Base-by-base conservation (phyloP, 2,797 vertebrate genomes). In the Gephyroberyx darwinii region DNA sequence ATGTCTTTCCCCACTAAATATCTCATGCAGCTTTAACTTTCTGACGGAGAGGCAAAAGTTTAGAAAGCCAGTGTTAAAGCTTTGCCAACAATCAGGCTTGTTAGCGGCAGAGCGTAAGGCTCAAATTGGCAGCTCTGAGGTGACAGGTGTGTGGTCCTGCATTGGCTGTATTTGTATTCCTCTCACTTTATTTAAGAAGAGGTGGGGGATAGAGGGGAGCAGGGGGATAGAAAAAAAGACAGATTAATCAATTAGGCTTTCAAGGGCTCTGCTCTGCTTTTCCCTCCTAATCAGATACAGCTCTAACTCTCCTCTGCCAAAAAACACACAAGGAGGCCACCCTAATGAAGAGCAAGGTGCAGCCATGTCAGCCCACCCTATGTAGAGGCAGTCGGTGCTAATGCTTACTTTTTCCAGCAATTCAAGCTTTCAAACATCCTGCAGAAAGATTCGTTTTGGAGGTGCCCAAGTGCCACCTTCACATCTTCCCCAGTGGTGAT, bases 171-270 rank as follows among this genome's bases (percentile, higher is more conserved):
- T 93, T 91, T 92, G 88, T 92, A 91, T 92, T 93, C 88, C 84
- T 79, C 81, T 88, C 82, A 84, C 82, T 89, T 86, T 85, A 83
- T 83, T 87, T 86, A 83, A 90, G 72, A 74, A 78, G 71, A 87
- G 80, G 67, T 74, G 86, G 78, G 56, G 74, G 58, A 77, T 50
- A 45, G 73, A 65, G 57, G 58, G 68, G 45, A 69, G 61, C 58
- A 60, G 62, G 51, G 64, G 81, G 76, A 84, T 84, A 75, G 51
- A 70, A 47, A 59, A 83, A 80, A 81, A 77, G 58, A 86, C 73
- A 78, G 77, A 84, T 75, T 86, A 90, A 92, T 93, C 89, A 93
- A 92, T 92, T 90, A 89, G 75, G 78, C 75, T 89, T 90, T 89
- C 82, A 88, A 86, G 83, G 74, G 74, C 84, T 84, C 65, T 50